These are phyloP conservation scores for Ericerus pela DNA, from an alignment of 1,140 invertebrate species.

Conservation along the genomic window DNA sequence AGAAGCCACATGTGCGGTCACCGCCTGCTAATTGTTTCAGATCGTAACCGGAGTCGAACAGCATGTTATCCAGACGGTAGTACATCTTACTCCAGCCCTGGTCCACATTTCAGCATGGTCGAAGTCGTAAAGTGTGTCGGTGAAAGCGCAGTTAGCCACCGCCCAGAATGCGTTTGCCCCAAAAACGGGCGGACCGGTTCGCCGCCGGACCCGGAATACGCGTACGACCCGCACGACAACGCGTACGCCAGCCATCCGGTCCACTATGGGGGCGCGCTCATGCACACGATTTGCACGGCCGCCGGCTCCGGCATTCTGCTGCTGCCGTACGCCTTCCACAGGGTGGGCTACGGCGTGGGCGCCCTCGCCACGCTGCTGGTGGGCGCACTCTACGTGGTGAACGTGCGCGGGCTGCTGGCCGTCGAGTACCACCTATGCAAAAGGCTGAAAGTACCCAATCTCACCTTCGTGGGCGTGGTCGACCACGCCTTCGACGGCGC, in stretches of 20 bases:
- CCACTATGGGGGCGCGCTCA: slow-evolving; percentile 25
- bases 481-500: slow-evolving; percentile 40
- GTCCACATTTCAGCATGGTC: no score
- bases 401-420: not conserved
- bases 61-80: no score
- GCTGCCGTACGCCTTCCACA: slow-evolving; percentile 36
- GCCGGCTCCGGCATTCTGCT: slow-evolving; percentile 40
- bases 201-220: no score
- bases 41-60: no score
- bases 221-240: not conserved
- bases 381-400: slow-evolving; percentile 14
- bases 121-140: no score
- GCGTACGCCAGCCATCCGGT: not conserved
- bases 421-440: slow-evolving; percentile 37
- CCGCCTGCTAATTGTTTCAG: no score
- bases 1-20: no score
- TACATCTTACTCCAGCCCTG: no score
- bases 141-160: no score
- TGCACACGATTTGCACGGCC: slow-evolving; percentile 34
- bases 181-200: no score
- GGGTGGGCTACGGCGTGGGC: slow-evolving; percentile 35
- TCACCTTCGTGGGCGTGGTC: slow-evolving; percentile 48
- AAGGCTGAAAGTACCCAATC: slow-evolving; percentile 35
- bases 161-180: no score
- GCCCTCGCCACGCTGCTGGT: slow-evolving; percentile 26